Base-by-base conservation (phyloP, 2,888 invertebrate genomes). In the Drosophila mercatorum region DNA sequence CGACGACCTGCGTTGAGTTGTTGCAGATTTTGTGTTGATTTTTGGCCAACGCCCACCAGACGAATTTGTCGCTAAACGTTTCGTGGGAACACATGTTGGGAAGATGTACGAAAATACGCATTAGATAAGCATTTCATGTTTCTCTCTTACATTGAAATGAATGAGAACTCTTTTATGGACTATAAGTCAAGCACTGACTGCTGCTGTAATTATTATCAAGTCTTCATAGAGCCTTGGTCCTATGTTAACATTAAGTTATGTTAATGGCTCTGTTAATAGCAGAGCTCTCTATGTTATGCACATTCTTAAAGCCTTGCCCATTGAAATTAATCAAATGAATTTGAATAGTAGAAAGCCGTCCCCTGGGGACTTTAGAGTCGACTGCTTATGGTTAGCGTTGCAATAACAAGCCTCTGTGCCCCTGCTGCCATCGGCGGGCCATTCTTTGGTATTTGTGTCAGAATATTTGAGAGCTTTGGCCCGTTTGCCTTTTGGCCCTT, bases 11-110 rank as follows among this genome's bases (percentile, higher is more conserved):
- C 59, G 51, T 43, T 61, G 44, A 58, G 49, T 38, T 65, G 67
- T 60, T 55, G 67, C 67, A 52, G 52, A 55, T 68, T 49, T 70
- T 53, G 26, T 51, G 59, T 71, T 80, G 70, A 60, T 60, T 65
- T 68, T 69, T 40, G 40, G 55, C 43, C 46, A 61, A 69, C 72
- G 80, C 66, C 63, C 73, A 73, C 65, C 60, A 38, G 40, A 67
- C 72, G 58, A 81, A 83, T 67, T 68, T 68, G 68, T 80, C 73
- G 36, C 61, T 64, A 61, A 52, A 49, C 47, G 56, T 69, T 65
- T 77, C 63, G 57, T 75, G 66, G 49, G 63, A 71, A 75, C 14
- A 34, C 2, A 31, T 56, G 31, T 41, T 46, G 14, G 40, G 26
- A 5, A 28, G 26, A 22, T 17, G 52, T 36, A 28, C 22, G 12